These are phyloP conservation scores for Drosophila borborema DNA, from an alignment of 2,888 invertebrate species.

Conservation along the genomic window DNA sequence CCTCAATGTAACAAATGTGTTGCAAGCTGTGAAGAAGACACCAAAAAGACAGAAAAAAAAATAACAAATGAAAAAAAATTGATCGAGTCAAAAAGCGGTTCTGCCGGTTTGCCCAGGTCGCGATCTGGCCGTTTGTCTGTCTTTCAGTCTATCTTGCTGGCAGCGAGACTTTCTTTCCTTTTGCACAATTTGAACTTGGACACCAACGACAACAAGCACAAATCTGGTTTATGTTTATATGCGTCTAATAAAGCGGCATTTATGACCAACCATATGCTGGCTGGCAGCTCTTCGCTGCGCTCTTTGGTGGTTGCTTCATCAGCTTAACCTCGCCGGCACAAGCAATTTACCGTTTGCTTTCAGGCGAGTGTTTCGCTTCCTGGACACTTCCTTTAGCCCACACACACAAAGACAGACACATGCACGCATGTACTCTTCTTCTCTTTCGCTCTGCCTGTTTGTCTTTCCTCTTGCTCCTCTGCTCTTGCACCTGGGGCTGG, in stretches of 20 bases:
- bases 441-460: slow-evolving; percentile 14
- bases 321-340: slow-evolving; percentile 44
- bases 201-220: slow-evolving; percentile 59
- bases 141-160: slow-evolving; percentile 13
- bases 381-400: slow-evolving; percentile 52
- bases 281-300: slow-evolving; percentile 23
- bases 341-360: slow-evolving; percentile 43
- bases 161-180: slow-evolving; percentile 68
- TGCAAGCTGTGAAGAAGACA: slow-evolving; percentile 50
- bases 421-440: slow-evolving; percentile 8
- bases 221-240: slow-evolving; percentile 72
- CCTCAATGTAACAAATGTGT: slow-evolving; percentile 43
- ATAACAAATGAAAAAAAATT: slow-evolving; percentile 16
- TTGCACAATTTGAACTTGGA: slow-evolving; percentile 77
- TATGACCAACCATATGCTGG: slow-evolving; percentile 37
- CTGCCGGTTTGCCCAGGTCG: slow-evolving; percentile 76
- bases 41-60: slow-evolving; percentile 28
- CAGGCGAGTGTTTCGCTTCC: slow-evolving; percentile 54
- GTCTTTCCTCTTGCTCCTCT: not conserved
- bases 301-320: slow-evolving; percentile 30
- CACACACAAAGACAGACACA: slow-evolving; percentile 24
- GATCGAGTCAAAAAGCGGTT: slow-evolving; percentile 67
- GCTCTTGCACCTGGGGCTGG: slow-evolving; percentile 2
- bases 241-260: slow-evolving; percentile 67
- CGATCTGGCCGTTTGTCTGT: slow-evolving; percentile 54